phyloP scores from a whole-genome alignment of 2,797 vertebrate genomes.

The Ptychobarbus kaznakovi region DNA sequence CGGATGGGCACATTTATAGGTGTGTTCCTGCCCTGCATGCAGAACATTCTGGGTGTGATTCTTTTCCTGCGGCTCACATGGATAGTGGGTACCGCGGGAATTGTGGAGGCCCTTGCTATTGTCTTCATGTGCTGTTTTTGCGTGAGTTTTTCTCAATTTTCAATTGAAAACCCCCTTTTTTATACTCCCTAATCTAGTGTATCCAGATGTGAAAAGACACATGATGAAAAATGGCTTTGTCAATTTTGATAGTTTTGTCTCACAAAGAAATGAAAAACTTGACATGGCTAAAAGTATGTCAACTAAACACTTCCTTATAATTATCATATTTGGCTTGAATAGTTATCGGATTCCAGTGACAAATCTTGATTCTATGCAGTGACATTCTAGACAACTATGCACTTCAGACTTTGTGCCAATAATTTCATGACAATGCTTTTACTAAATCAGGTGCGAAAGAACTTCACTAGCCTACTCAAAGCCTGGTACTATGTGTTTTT shows the following conservation, averaged over 20 bases:
- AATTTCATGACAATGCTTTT: background rate
- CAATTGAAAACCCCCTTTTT: background rate
- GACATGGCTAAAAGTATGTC: background rate
- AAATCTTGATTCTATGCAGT: background rate
- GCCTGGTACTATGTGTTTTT: background rate
- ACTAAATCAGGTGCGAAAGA: background rate
- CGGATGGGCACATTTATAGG: constrained; percentile 97
- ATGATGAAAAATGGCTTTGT: background rate
- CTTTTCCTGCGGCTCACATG: constrained; percentile 94
- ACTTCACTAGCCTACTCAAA: background rate
- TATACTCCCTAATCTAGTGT: background rate
- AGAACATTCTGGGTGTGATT: constrained; percentile 96
- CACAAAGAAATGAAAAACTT: background rate
- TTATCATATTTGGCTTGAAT: background rate
- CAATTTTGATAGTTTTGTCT: constrained; percentile 9
- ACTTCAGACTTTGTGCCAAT: background rate
- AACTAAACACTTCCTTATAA: background rate
- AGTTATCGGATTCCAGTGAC: background rate
- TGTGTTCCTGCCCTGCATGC: constrained; percentile 94
- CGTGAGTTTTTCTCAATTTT: constrained; percentile 75
- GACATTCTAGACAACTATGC: background rate
- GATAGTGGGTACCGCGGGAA: constrained; percentile 94
- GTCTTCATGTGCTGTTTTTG: constrained; percentile 93
- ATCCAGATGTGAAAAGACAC: background rate
- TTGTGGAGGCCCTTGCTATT: constrained; percentile 90